A percentile compares a stretch with the other conserved stretches of the same genome.
These are phyloP conservation scores for Cynopterus sphinx DNA, from an alignment of 2,797 vertebrate species.

Conservation along the genomic window DNA sequence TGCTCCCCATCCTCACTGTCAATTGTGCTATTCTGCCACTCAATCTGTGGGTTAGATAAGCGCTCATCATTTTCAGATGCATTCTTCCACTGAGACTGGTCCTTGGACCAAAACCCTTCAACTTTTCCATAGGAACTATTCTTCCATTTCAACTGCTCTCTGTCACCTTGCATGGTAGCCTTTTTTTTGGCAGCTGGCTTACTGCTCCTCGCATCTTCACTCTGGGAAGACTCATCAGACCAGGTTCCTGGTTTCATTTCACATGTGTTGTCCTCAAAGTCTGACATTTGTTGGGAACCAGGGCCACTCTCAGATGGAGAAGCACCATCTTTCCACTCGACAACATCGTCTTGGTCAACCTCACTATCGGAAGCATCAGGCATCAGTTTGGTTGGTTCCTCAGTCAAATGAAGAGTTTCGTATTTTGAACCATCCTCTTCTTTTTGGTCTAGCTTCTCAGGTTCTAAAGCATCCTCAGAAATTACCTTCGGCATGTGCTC, in stretches of 20 bases:
- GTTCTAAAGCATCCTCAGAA: constrained; percentile 71
- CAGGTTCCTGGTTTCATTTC: constrained; percentile 86
- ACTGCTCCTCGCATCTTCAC: constrained; percentile 90
- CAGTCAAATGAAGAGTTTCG: constrained; percentile 78
- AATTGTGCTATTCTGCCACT: constrained; percentile 92
- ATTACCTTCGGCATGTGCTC: constrained; percentile 81
- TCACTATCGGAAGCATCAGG: constrained; percentile 86
- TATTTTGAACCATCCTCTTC: constrained; percentile 80
- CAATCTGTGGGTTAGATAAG: constrained; percentile 85
- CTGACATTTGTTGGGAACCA: constrained; percentile 86
- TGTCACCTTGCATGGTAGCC: constrained; percentile 83
- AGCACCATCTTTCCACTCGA: constrained; percentile 85
- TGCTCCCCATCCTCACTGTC: constrained; percentile 88
- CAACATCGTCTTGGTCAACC: constrained; percentile 84
- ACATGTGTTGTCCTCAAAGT: constrained; percentile 87
- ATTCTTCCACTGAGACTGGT: constrained; percentile 89
- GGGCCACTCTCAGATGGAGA: constrained; percentile 88
- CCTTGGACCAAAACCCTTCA: constrained; percentile 90
- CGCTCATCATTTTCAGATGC: constrained; percentile 85
- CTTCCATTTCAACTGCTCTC: constrained; percentile 88
- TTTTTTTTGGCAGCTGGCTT: constrained; percentile 84
- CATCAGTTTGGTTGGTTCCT: constrained; percentile 82
- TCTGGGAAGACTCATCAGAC: constrained; percentile 89
- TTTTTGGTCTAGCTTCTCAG: constrained; percentile 79
- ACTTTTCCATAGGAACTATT: constrained; percentile 90